Evolutionary conservation across 2,797 vertebrate species (phyloP), one percentile per base, ranked within the genome.

Genomic region (Sebastes kiyomatsui): DNA sequence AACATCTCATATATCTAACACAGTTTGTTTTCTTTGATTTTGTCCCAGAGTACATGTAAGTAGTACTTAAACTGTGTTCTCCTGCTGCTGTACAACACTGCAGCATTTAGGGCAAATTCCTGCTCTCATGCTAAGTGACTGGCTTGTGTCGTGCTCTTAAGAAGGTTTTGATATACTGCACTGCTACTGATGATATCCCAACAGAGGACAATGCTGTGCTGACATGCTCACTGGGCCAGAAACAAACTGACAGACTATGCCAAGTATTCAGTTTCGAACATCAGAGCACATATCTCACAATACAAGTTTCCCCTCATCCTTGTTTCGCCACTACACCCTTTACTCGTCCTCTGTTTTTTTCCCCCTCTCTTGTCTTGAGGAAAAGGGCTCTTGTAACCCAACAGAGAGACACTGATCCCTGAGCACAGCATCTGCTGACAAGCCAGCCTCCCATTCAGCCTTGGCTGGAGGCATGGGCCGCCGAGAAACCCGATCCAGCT

Each of bases 361-460:
- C 7, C 6, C 54, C 23, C 70, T 88, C 90, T 90, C 91, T 93
- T 92, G 93, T 94, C 94, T 93, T 88, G 90, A 90, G 94, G 92
- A 87, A 93, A 92, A 88, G 90, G 75, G 89, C 92, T 93, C 93
- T 92, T 93, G 93, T 95, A 88, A 85, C 91, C 88, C 83, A 92
- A 92, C 92, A 96, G 88, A 88, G 87, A 94, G 90, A 88, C 92
- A 95, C 92, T 93, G 94, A 96, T 96, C 95, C 94, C 90, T 81
- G 89, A 94, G 93, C 92, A 94, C 90, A 96, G 96, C 93, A 94
- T 96, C 97, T 97, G 93, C 92, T 97, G 96, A 96, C 94, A 97
- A 96, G 92, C 87, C 91, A 94, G 92, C 86, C 93, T 96, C 95
- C 96, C 91, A 95, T 96, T 96, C 92, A 94, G 87, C 94, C 90